Percentiles rank a stretch among this genome's conserved stretches.
Evolutionary conservation across 2,888 invertebrate genomes (phyloP).

Genomic region (Meiosimyza platycephala): DNA sequence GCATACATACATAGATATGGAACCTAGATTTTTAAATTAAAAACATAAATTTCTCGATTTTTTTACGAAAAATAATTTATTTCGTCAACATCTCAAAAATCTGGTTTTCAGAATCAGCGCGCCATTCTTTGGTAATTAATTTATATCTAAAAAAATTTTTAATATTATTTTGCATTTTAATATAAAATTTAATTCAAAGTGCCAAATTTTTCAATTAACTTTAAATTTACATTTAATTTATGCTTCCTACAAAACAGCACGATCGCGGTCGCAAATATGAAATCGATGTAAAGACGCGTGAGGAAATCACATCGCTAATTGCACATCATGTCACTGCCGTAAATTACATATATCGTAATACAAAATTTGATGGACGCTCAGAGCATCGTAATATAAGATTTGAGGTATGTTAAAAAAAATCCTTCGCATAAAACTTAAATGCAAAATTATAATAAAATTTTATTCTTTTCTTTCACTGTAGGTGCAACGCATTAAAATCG

Average conservation of each 20-base stretch:
- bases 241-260: constrained; percentile 70
- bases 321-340: constrained; percentile 99
- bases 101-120: no score
- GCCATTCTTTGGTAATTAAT: no score
- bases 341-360: constrained; percentile 96
- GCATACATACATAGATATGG: no score
- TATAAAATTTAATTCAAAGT: no score
- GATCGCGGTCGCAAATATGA: constrained; percentile 77
- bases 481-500: constrained; percentile 78
- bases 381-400: constrained; percentile 95
- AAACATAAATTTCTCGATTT: no score
- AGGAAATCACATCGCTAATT: constrained; percentile 96
- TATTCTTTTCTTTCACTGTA: constrained; percentile 35
- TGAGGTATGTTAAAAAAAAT: constrained; percentile 74
- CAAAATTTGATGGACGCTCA: constrained; percentile 90
- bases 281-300: constrained; percentile 89
- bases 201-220: neutral
- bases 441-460: constrained; percentile 1
- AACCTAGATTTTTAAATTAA: no score
- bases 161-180: no score
- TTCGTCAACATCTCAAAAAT: no score
- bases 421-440: constrained; percentile 26
- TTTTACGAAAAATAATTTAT: no score
- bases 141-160: no score
- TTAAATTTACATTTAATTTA: constrained; percentile 30